A percentile compares a stretch with the other conserved stretches of the same genome.
These are phyloP conservation scores for Myathropa florea DNA, from an alignment of 2,888 invertebrate species.

Conservation along the genomic window DNA sequence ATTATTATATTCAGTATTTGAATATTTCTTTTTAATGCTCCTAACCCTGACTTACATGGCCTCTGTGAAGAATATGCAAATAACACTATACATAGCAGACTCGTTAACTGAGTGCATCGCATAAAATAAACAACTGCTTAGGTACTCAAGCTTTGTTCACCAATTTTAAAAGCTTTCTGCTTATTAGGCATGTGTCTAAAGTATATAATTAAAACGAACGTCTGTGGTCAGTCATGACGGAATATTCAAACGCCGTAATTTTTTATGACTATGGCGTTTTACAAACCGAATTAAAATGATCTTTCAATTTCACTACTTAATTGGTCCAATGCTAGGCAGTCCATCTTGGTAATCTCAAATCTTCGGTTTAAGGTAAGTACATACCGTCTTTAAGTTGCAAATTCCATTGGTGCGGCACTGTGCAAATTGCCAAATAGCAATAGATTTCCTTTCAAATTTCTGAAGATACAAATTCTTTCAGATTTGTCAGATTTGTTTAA, in stretches of 20 bases:
- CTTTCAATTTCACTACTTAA: neutral
- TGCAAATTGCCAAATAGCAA: neutral
- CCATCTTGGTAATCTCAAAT: neutral
- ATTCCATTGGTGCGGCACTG: neutral
- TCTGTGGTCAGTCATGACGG: neutral
- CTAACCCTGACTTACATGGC: neutral
- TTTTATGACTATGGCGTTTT: slow-evolving; percentile 7
- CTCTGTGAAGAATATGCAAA: neutral
- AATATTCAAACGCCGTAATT: neutral
- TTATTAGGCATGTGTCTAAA: neutral
- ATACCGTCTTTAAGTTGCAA: neutral
- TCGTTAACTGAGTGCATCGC: slow-evolving; percentile 1
- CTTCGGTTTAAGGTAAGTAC: no score
- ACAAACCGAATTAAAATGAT: neutral
- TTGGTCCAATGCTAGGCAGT: neutral
- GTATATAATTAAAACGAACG: slow-evolving; percentile 3
- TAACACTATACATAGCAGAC: neutral
- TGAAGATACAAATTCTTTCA: neutral
- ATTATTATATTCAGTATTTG: neutral
- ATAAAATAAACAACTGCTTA: slow-evolving; percentile 6
- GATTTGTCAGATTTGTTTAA: neutral
- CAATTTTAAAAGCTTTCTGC: neutral
- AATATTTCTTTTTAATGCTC: neutral
- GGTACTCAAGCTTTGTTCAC: neutral
- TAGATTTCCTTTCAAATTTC: neutral